Evolutionary conservation across 2,113 vertebrate genomes (phyloP), one percentile per base, ranked within the genome.

Genomic region (Eurypyga helias): DNA sequence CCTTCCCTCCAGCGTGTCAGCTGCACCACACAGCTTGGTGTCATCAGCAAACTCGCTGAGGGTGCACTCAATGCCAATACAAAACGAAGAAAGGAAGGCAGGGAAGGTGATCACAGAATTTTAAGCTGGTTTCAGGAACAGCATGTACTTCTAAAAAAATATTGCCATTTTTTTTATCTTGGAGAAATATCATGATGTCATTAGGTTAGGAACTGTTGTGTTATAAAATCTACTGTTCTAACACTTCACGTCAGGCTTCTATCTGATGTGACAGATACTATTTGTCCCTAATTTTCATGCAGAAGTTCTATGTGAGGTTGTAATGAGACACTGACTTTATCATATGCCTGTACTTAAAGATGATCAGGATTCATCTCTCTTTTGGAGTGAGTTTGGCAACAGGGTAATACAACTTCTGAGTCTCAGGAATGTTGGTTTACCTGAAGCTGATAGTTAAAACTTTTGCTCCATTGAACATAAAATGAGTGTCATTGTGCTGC

Each of bases 291-390:
- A 41, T 28, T 91, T 79, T 73, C 48, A 58, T 38, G 41, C 18
- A n/a, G 34, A 84, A 57, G 1, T 0, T 57, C 29, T 67, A 3
- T 54, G 26, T 16, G 7, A 5, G 3, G 0, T 75, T 54, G 18
- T 8, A 29, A 38, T 45, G 41, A n/a, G 43, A 66, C 41, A 73
- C 3, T 7, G 45, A 1, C 11, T 54, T 66, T 49, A 78, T 33
- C 16, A 43, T 5, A 70, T 28, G 2, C 7, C 46, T 85, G 7
- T n/a, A n/a, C 16, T 58, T 58, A 33, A 52, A 90, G 10, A 2
- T 71, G 23, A 46, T 31, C 4, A n/a, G 28, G 12, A 85, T 51
- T 81, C 16, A 67, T 38, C 14, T 70, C 10, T 0, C 17, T 79
- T 72, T 82, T 75, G n/a, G 19, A 64, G 65, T 11, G 17, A 60